These are phyloP conservation scores for Halichondria panicea DNA, from an alignment of 37 sponge, comb jelly and placozoan species.

Conservation along the genomic window DNA sequence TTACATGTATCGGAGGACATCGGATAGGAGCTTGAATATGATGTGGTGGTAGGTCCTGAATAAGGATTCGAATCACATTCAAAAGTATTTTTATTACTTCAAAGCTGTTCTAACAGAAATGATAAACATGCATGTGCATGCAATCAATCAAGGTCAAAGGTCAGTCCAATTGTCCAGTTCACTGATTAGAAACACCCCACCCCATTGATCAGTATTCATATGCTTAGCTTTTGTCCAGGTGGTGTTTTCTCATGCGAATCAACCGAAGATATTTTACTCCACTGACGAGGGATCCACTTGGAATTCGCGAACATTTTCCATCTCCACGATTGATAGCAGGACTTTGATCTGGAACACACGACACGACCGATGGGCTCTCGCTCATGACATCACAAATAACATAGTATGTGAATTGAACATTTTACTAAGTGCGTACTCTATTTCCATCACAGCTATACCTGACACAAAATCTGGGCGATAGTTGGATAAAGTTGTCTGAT, in stretches of 20 bases:
- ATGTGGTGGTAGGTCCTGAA: no score
- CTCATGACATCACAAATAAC: constrained; percentile 12
- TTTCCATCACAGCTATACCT: constrained; percentile 19
- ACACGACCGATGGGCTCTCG: constrained; percentile 16
- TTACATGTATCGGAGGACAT: no score
- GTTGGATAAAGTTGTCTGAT: constrained; percentile 8
- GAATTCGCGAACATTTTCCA: background rate
- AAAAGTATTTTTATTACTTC: background rate
- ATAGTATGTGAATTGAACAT: constrained; percentile 18
- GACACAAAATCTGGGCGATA: constrained; percentile 12
- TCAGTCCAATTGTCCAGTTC: no score
- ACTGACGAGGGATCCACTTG: constrained; percentile 56
- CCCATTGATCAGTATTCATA: no score
- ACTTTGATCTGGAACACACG: constrained; percentile 49
- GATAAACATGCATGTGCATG: no score
- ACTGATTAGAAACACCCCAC: no score
- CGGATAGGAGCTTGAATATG: no score
- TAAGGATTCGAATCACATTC: constrained; percentile 31
- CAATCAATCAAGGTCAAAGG: no score
- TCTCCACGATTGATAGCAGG: constrained; percentile 30
- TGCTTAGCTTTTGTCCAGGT: constrained; percentile 48
- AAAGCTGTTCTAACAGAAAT: no score
- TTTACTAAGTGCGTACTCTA: no score
- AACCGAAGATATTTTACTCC: constrained; percentile 38
- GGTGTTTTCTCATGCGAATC: constrained; percentile 34